Conservation (phyloP, 2,797 vertebrate species). For the Cheirogaleus major region DNA sequence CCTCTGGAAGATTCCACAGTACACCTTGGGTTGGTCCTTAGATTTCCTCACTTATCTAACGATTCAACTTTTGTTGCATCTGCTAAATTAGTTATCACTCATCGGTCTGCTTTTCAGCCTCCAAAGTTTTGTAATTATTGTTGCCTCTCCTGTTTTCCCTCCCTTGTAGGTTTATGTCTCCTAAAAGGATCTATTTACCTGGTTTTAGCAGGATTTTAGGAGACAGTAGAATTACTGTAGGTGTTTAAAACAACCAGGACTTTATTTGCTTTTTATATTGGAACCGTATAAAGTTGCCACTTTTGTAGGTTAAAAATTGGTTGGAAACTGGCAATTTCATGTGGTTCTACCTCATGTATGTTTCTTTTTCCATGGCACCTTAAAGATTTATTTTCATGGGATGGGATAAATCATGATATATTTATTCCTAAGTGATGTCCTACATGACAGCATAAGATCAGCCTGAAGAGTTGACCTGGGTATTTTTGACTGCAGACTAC, state of each 20-base stretch:
- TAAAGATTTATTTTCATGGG: neutral
- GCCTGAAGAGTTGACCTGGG: neutral
- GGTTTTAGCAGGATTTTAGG: neutral
- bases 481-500: neutral
- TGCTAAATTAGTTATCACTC: neutral
- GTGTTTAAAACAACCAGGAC: neutral
- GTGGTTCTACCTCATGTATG: neutral
- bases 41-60: neutral
- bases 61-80: neutral
- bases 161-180: neutral
- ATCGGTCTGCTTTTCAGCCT: neutral
- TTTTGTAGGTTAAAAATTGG: conserved; percentile 8
- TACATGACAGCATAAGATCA: neutral
- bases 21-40: neutral
- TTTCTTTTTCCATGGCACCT: neutral
- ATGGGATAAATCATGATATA: neutral
- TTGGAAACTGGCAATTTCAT: neutral
- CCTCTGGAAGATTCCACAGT: neutral
- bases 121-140: neutral
- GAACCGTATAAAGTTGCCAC: neutral
- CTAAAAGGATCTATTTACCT: neutral
- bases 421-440: neutral
- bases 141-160: neutral
- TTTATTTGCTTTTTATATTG: neutral
- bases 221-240: neutral